phyloP scores from a whole-genome alignment of 1,140 invertebrate genomes.

The Fopius arisanus region DNA sequence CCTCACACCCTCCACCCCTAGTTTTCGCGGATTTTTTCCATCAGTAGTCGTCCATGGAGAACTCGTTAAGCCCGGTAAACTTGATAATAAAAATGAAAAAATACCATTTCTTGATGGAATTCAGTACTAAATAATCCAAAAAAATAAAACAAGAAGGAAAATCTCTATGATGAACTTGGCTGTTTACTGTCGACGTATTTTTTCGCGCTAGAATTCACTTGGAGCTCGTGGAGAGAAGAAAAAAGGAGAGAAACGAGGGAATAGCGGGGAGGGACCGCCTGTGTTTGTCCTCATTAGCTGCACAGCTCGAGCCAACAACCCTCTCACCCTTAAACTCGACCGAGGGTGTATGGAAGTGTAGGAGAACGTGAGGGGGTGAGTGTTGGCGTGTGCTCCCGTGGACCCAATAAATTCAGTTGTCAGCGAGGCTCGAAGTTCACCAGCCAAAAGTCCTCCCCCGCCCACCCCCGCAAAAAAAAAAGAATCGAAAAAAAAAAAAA shows the following conservation, averaged over 20 bases:
- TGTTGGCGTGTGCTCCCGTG: background rate
- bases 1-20: background rate
- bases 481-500: background rate
- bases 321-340: slow-evolving; percentile 21
- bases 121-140: background rate
- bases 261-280: background rate
- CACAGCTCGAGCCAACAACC: slow-evolving; percentile 26
- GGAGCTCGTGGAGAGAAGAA: background rate
- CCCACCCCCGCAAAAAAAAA: background rate
- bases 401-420: slow-evolving; percentile 19
- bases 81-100: background rate
- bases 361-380: background rate
- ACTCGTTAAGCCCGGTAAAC: background rate
- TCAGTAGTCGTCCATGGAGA: background rate
- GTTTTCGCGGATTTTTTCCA: background rate
- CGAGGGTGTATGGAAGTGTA: background rate
- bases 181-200: slow-evolving; percentile 17
- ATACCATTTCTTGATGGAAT: too few species aligned
- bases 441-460: background rate
- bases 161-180: background rate
- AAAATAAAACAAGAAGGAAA: background rate
- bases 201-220: background rate
- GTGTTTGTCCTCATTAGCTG: slow-evolving; percentile 36
- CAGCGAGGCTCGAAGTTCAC: background rate
- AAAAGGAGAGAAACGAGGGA: background rate